These are phyloP conservation scores for Rhinella marina DNA, from an alignment of 2,797 vertebrate genomes.

Conservation along the genomic window DNA sequence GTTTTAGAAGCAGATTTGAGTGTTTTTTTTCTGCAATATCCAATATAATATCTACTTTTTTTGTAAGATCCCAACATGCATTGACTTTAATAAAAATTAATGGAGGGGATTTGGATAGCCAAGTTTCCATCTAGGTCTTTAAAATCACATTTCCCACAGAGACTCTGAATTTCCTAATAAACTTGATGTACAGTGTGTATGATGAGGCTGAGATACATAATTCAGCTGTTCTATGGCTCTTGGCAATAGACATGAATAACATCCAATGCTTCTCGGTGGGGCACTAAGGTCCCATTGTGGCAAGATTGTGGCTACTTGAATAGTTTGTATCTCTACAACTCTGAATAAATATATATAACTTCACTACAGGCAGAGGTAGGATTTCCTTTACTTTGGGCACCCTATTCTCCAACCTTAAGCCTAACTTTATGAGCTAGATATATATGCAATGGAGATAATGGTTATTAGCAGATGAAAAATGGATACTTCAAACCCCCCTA, in stretches of 20 bases:
- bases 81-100: not conserved
- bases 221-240: not conserved
- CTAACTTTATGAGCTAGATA: too few species aligned
- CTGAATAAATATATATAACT: too few species aligned
- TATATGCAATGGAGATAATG: too few species aligned
- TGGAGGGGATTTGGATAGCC: not conserved
- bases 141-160: not conserved
- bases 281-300: not conserved
- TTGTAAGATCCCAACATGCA: not conserved
- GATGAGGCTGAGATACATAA: not conserved
- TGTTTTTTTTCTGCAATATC: not conserved
- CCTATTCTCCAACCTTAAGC: too few species aligned
- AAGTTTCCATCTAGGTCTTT: not conserved
- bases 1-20: conserved; percentile 6
- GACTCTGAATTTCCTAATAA: conserved; percentile 2
- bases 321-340: not conserved
- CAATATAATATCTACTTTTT: not conserved
- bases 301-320: not conserved
- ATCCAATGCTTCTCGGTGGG: not conserved
- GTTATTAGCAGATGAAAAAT: too few species aligned
- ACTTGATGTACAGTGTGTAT: not conserved
- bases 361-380: not conserved
- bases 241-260: not conserved
- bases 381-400: not conserved
- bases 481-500: too few species aligned